Evolutionary conservation across 1,140 invertebrate genomes (phyloP), one percentile per base, ranked within the genome.

Genomic region (Drosophila murphyi): DNA sequence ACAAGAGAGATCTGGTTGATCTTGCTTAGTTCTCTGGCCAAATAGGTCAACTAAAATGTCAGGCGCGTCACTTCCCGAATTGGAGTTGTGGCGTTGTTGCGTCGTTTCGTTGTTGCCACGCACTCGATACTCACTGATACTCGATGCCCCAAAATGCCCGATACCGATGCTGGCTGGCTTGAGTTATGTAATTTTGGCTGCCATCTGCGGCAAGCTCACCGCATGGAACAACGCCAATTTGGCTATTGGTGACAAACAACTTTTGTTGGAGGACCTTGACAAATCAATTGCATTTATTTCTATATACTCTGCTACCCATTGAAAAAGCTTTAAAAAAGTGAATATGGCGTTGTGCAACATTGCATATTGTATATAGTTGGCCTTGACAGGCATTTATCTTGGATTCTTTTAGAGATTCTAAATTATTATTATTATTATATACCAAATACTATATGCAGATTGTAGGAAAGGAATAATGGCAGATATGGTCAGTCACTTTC

Each of bases 181-280:
- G 57, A 59, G 77, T 80, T 80, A 57, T 59, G 55, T 74, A 78
- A 78, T 56, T 29, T 31, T 71, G 62, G 28, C 64, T 77, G 61
- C 80, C 80, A 71, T 80, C 61, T 83, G 83, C 67, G 81, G 82
- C 32, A 41, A 35, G 8, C 6, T n/a, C n/a, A 34, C 32, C 54
- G 10, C 65, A 59, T 59, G 54, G 43, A 32, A 50, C 20, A 10
- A 20, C 20, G 37, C 74, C 54, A 52, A 64, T 80, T 80, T 86
- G 89, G 88, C 54, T 72, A 88, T 86, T 76, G 76, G 76, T 90
- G 83, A 88, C 88, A 91, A 81, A 74, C 88, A 59, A 68, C 81
- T 88, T 82, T 82, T 67, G 35, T 64, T 67, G 59, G 67, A 76
- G 71, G 76, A 79, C 76, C 70, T 65, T 68, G 20, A 75, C 47